A percentile compares a stretch with the other conserved stretches of the same genome.
Evolutionary conservation across 1,140 invertebrate genomes (phyloP).

Genomic region (Centruroides sculpturatus): DNA sequence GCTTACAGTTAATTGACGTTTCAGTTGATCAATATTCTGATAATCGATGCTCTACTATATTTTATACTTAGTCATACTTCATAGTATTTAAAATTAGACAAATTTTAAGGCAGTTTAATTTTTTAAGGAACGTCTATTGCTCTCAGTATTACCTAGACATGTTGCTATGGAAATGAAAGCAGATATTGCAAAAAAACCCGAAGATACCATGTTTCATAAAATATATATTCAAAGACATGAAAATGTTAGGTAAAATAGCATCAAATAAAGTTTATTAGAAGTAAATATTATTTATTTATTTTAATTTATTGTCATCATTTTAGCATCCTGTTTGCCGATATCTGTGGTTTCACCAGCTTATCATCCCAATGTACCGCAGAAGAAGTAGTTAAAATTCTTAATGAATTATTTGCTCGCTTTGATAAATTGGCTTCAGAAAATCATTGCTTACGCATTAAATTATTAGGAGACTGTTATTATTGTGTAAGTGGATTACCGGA

Average conservation of each 20-base stretch:
- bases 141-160: conserved; percentile 82
- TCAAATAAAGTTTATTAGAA: too few species aligned
- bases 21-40: too few species aligned
- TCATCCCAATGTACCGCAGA: conserved; percentile 91
- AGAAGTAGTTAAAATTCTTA: conserved; percentile 81
- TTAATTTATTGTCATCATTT: conserved; percentile 22
- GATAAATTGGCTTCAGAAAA: conserved; percentile 80
- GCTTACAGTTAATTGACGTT: too few species aligned
- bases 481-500: conserved; percentile 82
- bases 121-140: conserved; percentile 56
- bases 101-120: too few species aligned
- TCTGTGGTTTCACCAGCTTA: conserved; percentile 89
- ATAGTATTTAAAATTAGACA: too few species aligned
- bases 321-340: conserved; percentile 95
- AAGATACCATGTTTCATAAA: conserved; percentile 84
- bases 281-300: too few species aligned
- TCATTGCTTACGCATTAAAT: conserved; percentile 80
- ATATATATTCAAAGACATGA: conserved; percentile 92
- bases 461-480: conserved; percentile 89
- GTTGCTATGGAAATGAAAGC: conserved; percentile 93
- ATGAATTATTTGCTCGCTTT: conserved; percentile 91
- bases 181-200: conserved; percentile 65
- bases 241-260: conserved; percentile 59
- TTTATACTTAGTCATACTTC: too few species aligned
- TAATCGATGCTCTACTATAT: too few species aligned